Conservation (phyloP, 2,113 vertebrate species). For the Terrapene triunguis region DNA sequence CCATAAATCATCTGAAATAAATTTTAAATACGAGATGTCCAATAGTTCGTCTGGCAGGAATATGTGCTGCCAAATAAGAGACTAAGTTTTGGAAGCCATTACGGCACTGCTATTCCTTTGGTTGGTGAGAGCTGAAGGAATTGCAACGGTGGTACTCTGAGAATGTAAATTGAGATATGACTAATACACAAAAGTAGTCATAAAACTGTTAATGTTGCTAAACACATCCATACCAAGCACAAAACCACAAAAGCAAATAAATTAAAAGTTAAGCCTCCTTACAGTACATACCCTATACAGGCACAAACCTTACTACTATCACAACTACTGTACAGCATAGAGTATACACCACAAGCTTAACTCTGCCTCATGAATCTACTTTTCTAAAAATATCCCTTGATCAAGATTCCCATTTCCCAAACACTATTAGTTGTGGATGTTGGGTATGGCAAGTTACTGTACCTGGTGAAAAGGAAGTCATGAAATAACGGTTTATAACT, state of each 20-base stretch:
- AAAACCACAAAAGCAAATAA: not conserved
- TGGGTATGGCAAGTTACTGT: not conserved
- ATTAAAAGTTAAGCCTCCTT: not conserved
- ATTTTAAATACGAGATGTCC: not conserved
- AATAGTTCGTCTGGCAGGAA: not conserved
- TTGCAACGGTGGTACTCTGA: not conserved
- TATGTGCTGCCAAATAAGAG: not conserved
- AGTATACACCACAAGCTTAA: not conserved
- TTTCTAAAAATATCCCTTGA: not conserved
- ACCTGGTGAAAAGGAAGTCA: not conserved
- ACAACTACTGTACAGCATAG: not conserved
- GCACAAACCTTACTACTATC: not conserved
- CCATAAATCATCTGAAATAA: not conserved
- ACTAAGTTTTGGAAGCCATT: not conserved
- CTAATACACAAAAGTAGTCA: not conserved
- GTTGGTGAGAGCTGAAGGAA: not conserved
- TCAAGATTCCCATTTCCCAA: fast-evolving
- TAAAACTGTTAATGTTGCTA: not conserved
- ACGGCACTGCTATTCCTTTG: not conserved
- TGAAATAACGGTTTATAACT: not conserved
- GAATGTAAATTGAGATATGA: not conserved
- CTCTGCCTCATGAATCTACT: not conserved
- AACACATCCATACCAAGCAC: not conserved
- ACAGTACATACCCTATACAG: not conserved
- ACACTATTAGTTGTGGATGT: not conserved